phyloP scores from a whole-genome alignment of 2,113 vertebrate genomes.

The Pithys albifrons region DNA sequence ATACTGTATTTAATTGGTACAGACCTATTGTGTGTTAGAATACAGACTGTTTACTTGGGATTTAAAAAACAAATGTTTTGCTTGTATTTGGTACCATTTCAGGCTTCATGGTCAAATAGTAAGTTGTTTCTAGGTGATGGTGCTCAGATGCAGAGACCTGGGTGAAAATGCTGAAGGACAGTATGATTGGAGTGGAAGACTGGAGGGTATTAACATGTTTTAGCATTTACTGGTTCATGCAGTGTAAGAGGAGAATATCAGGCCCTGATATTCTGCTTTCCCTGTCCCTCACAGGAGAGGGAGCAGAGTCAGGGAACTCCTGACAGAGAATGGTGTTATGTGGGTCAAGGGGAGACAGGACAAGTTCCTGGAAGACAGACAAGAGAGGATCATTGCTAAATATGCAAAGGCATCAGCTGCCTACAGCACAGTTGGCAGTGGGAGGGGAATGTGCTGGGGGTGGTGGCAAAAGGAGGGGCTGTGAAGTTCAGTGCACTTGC shows the following conservation, averaged over 20 bases:
- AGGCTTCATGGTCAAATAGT: not conserved
- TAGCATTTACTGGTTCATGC: rapidly evolving
- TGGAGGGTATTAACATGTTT: not conserved
- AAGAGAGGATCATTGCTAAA: not conserved
- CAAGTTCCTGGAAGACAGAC: not conserved
- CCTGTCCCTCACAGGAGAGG: rapidly evolving
- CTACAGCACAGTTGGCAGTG: not conserved
- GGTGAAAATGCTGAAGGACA: not conserved
- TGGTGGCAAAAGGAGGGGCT: not conserved
- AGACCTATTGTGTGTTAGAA: slow-evolving; percentile 88
- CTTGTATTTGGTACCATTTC: slow-evolving; percentile 33
- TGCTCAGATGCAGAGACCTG: not conserved
- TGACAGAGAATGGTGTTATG: not conserved
- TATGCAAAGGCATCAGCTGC: not conserved
- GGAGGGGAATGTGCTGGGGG: not conserved
- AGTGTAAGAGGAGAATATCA: not conserved
- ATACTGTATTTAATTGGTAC: slow-evolving; percentile 92
- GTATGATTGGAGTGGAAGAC: not conserved
- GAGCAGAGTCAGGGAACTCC: not conserved
- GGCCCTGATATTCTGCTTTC: not conserved
- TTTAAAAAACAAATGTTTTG: slow-evolving; percentile 52
- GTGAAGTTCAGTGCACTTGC: not conserved
- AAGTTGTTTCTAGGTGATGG: not conserved
- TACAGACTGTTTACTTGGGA: slow-evolving; percentile 86
- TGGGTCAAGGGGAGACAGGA: not conserved